phyloP scores from a whole-genome alignment of 64 coral and sea anemone species.

The Astreopora myriophthalma region DNA sequence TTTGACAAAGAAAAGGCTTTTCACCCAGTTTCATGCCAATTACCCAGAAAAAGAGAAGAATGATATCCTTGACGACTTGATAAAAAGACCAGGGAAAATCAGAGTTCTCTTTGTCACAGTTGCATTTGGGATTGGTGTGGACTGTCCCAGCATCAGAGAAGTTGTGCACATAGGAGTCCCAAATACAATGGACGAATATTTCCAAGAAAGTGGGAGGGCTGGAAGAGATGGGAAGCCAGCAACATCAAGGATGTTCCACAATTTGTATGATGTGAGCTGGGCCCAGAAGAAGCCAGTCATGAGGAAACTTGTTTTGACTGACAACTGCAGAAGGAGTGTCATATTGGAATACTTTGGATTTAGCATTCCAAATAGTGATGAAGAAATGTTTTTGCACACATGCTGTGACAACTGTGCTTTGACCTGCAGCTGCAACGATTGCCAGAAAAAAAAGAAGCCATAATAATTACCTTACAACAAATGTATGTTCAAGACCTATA shows the following conservation, averaged over 20 bases:
- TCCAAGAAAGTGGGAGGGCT: slow-evolving; percentile 68
- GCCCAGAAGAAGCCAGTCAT: not conserved
- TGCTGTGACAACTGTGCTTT: slow-evolving; percentile 10
- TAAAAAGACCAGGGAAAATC: not conserved
- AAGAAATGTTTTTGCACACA: not conserved
- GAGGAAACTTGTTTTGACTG: too few relatives aligned
- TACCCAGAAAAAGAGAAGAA: slow-evolving; percentile 54
- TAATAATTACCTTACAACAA: not conserved
- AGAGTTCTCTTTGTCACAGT: slow-evolving; percentile 67
- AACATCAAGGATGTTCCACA: not conserved
- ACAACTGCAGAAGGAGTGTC: too few relatives aligned
- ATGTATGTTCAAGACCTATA: not conserved
- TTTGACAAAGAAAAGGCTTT: slow-evolving; percentile 44
- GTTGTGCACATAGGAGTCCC: slow-evolving; percentile 71
- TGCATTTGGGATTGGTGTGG: slow-evolving; percentile 72
- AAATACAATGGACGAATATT: slow-evolving; percentile 60
- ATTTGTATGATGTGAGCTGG: slow-evolving; percentile 49
- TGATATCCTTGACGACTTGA: slow-evolving; percentile 14
- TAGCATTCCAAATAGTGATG: not conserved
- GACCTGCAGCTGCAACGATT: not conserved
- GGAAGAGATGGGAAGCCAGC: slow-evolving; percentile 41
- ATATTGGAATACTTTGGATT: not conserved
- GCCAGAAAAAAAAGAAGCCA: not conserved
- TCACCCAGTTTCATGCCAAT: slow-evolving; percentile 51
- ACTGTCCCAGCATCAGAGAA: slow-evolving; percentile 30